Base-by-base conservation (phyloP, 2,888 invertebrate species). In the Steinernema hermaphroditum region DNA sequence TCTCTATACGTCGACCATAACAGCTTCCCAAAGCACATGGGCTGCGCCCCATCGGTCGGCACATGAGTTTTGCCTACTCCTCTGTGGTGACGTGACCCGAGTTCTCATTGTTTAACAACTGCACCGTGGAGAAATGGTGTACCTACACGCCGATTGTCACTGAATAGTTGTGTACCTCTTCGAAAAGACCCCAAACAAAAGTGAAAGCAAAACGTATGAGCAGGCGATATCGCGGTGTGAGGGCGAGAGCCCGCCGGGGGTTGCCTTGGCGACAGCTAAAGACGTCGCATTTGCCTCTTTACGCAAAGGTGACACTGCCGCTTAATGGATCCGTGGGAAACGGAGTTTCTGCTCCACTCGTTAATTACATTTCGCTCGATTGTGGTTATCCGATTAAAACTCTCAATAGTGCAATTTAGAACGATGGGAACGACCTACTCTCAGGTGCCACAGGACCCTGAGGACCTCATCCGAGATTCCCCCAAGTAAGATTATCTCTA, bases 401-500 rank as follows among this genome's bases (percentile, higher is more conserved):
- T 37, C 6, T 37, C 6, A 37, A 4, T 8, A 37, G 37, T 37
- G 37, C 37, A 32, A 2, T 54, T 54, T 19, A 32, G 62, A 9
- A 62, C 2, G 16, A 62, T 62, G 62, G 62, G 62, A 29, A 62
- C 62, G 16, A 62, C 62, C 27, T 62, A 62, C n/a, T 62, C 62
- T 12, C 62, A 62, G 62, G 62, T 62, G 62, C 62, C 62, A 27
- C 29, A 29, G 62, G 62, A 62, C 32, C 62, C 62, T 1, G 62
- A 62, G 1, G 62, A 62, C 32, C 29, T 62, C 32, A 1, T 32
- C 4, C 62, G 62, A 16, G 62, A 62, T 16, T 62, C 62, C 1
- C 62, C 62, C 62, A 62, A 62, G 62, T 62, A 62, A 62, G 62
- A 62, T 29, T 62, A 29, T 46, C 46, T 16, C 62, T 62, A 32